A percentile compares a stretch with the other conserved stretches of the same genome.
phyloP scores from a whole-genome alignment of 2,113 vertebrate species.

The Myotis brandtii region DNA sequence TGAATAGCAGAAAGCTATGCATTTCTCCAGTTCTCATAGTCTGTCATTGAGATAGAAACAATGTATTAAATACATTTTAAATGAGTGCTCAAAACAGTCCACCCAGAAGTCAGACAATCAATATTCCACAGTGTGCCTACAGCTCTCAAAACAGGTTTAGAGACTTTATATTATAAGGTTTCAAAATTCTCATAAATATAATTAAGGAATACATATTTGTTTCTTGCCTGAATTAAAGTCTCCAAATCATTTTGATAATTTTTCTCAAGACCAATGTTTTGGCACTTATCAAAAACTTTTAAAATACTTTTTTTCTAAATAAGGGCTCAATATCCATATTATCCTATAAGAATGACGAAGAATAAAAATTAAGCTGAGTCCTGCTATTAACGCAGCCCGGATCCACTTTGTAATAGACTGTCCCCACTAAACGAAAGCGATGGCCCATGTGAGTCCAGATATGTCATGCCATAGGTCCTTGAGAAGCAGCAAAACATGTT shows the following conservation, averaged over 20 bases:
- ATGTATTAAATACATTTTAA: conserved; percentile 16
- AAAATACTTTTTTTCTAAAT: not conserved
- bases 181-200: conserved; percentile 42
- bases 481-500: not conserved
- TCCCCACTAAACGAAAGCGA: not conserved
- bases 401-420: not conserved
- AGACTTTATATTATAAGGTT: not conserved
- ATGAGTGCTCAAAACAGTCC: not conserved
- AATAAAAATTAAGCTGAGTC: conserved; percentile 51
- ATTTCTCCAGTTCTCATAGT: not conserved
- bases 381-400: not conserved
- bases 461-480: not conserved
- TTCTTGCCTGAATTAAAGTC: conserved; percentile 30
- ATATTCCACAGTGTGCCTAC: not conserved
- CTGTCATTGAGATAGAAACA: conserved; percentile 3
- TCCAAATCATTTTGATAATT: conserved; percentile 28
- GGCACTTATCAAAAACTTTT: not conserved
- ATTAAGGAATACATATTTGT: not conserved
- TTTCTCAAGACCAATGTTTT: not conserved
- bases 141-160: not conserved
- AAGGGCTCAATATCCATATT: not conserved
- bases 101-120: not conserved
- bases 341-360: not conserved
- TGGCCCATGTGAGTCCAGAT: not conserved
- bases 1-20: not conserved